Percentiles rank a stretch among this genome's conserved stretches.
These are phyloP conservation scores for Perdix hodgsoniae DNA, from an alignment of 2,797 vertebrate species.

Conservation along the genomic window DNA sequence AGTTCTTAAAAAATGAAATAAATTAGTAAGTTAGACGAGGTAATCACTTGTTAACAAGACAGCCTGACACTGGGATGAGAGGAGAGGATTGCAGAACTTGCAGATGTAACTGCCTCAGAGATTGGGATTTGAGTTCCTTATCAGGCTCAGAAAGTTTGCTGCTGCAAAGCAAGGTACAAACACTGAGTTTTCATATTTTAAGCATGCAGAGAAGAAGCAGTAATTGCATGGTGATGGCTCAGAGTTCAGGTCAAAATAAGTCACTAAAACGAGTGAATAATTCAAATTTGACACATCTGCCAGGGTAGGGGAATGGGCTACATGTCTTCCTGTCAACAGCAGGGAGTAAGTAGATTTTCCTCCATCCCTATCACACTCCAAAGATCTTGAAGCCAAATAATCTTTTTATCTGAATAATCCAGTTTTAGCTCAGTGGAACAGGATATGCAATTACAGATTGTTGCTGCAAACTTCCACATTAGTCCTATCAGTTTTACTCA, in stretches of 20 bases:
- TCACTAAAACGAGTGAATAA: slow-evolving; percentile 46
- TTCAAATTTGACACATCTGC: neutral
- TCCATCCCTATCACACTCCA: neutral
- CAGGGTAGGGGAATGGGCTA: neutral
- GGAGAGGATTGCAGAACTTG: neutral
- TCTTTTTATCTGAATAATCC: slow-evolving; percentile 6
- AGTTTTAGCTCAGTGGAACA: neutral
- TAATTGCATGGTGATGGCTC: slow-evolving; percentile 2
- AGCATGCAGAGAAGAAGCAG: slow-evolving; percentile 16
- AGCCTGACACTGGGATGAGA: neutral
- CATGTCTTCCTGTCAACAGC: slow-evolving; percentile 2
- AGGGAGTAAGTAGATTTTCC: neutral
- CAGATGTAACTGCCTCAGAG: neutral
- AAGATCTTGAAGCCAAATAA: slow-evolving; percentile 2
- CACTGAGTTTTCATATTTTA: neutral
- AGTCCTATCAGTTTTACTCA: neutral
- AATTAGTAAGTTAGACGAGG: neutral
- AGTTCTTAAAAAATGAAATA: neutral
- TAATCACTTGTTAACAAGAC: neutral
- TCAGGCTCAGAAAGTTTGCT: neutral
- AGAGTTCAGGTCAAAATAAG: slow-evolving; percentile 30
- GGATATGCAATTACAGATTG: slow-evolving; percentile 18
- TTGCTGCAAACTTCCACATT: slow-evolving; percentile 21
- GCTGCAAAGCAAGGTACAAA: neutral
- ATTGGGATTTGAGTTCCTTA: slow-evolving; percentile 50